Percentiles rank a stretch among this genome's conserved stretches.
phyloP scores from a whole-genome alignment of 2,797 vertebrate genomes.

The Sternarchorhynchus goeldii region DNA sequence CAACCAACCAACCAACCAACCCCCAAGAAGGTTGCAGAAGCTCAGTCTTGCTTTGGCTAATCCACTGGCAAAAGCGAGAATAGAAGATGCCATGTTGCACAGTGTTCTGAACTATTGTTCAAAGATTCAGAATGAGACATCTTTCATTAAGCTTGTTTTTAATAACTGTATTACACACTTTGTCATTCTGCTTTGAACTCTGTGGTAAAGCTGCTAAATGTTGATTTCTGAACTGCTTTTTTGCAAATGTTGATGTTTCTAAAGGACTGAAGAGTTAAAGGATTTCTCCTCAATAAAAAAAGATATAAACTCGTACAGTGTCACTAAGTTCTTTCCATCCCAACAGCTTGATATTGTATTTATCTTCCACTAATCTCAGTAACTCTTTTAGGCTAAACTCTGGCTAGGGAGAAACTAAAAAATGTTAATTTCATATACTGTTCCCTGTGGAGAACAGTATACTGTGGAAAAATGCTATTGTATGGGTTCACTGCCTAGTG shows the following conservation, averaged over 20 bases:
- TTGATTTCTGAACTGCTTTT: conserved; percentile 70
- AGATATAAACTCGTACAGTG: conserved; percentile 6
- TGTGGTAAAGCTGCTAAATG: conserved; percentile 75
- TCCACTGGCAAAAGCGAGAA: conserved; percentile 1
- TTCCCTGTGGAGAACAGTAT: too few relatives aligned
- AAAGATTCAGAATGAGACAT: conserved; percentile 58
- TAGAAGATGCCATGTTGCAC: conserved; percentile 29
- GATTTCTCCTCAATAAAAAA: conserved; percentile 78
- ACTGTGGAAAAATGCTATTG: neutral
- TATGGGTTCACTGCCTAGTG: neutral
- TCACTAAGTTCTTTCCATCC: neutral
- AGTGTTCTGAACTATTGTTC: conserved; percentile 33
- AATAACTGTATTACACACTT: conserved; percentile 70
- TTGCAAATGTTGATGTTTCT: conserved; percentile 67
- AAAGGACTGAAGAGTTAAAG: conserved; percentile 71
- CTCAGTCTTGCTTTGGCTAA: conserved; percentile 17
- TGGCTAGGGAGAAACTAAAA: conserved; percentile 11
- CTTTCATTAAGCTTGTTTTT: conserved; percentile 73
- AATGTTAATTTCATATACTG: conserved; percentile 8
- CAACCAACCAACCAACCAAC: too few relatives aligned
- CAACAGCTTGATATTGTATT: neutral
- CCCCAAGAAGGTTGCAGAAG: conserved; percentile 54
- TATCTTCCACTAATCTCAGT: neutral
- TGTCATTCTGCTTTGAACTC: conserved; percentile 71
- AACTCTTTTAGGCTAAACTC: neutral